phyloP scores from a whole-genome alignment of 2,113 vertebrate genomes.

The Phalacrocorax pelagicus region DNA sequence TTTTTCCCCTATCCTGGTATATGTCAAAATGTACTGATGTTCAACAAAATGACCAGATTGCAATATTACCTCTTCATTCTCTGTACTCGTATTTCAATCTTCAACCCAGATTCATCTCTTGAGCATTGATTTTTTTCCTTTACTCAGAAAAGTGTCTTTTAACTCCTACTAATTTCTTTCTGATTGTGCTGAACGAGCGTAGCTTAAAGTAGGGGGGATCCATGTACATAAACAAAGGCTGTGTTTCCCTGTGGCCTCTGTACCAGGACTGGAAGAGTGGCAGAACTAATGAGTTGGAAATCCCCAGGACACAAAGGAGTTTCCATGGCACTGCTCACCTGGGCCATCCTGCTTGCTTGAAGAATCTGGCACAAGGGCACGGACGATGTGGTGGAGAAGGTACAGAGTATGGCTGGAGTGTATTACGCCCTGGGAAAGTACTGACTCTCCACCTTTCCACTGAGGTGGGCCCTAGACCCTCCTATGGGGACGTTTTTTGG shows the following conservation, averaged over 20 bases:
- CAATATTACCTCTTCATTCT: not conserved
- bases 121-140: not conserved
- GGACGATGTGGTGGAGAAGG: not conserved
- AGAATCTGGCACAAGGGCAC: not conserved
- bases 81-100: not conserved
- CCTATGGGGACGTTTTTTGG: not conserved
- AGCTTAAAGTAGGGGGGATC: not conserved
- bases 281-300: not conserved
- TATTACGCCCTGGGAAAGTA: not conserved
- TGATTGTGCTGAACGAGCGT: not conserved
- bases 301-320: not conserved
- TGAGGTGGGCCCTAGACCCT: not conserved
- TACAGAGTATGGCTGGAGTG: not conserved
- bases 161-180: not conserved
- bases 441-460: not conserved
- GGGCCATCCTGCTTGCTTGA: not conserved
- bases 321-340: not conserved
- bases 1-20: not conserved
- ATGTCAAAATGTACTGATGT: not conserved
- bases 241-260: not conserved
- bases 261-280: not conserved
- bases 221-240: not conserved
- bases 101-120: not conserved
- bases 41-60: not conserved
- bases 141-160: not conserved